phyloP scores from a whole-genome alignment of 2,113 vertebrate species.

The Xyrauchen texanus region DNA sequence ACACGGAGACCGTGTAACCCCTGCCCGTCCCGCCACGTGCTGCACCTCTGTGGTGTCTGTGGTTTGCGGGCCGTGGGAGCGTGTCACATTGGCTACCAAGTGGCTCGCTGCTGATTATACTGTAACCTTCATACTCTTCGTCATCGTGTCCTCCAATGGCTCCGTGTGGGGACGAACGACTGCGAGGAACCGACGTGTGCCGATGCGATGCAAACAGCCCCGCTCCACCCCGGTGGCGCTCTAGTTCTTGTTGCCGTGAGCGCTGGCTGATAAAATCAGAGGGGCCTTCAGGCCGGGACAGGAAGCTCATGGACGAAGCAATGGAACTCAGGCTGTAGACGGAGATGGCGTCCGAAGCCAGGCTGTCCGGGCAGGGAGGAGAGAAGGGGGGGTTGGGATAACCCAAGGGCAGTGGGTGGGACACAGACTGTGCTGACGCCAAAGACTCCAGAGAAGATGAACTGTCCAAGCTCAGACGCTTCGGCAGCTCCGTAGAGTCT shows the following conservation, averaged over 20 bases:
- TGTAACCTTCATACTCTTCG: conserved; percentile 90
- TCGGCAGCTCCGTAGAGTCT: conserved; percentile 97
- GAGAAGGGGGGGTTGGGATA: conserved; percentile 84
- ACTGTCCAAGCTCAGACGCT: conserved; percentile 92
- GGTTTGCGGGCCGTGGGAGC: conserved; percentile 74
- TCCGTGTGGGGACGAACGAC: conserved; percentile 72
- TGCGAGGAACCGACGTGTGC: conserved; percentile 55
- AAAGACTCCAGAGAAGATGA: conserved; percentile 94
- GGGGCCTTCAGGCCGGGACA: conserved; percentile 80
- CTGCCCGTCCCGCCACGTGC: conserved; percentile 56
- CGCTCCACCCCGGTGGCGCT: conserved; percentile 67
- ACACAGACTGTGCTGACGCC: conserved; percentile 89
- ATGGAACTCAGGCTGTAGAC: conserved; percentile 97
- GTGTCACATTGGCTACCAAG: conserved; percentile 79
- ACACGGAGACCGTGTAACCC: conserved; percentile 65
- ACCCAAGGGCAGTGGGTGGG: conserved; percentile 79
- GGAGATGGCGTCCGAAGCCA: conserved; percentile 91
- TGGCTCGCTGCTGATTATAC: conserved; percentile 91
- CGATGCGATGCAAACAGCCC: conserved; percentile 65
- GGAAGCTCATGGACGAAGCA: conserved; percentile 92
- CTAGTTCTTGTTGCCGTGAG: conserved; percentile 70
- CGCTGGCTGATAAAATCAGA: conserved; percentile 75
- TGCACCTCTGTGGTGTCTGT: conserved; percentile 61
- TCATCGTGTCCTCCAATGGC: conserved; percentile 67
- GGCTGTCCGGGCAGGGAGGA: conserved; percentile 81